phyloP scores from a whole-genome alignment of 53 echinoderm and acorn worm genomes.

The Antedon mediterranea region DNA sequence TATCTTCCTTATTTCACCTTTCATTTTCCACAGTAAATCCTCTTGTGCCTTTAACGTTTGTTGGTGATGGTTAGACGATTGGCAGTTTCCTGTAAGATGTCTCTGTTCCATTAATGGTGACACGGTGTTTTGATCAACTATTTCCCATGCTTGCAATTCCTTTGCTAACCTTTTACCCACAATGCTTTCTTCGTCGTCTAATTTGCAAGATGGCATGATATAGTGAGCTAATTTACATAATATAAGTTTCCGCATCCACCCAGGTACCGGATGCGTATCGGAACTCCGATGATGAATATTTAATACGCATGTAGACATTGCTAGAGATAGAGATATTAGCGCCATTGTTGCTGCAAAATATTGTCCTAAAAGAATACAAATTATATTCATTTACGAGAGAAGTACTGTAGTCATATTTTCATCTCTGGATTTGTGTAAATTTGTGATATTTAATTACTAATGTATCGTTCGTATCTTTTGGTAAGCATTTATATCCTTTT shows the following conservation, averaged over 20 bases:
- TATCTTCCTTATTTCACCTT: conserved; percentile 65
- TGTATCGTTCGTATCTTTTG: too few species aligned
- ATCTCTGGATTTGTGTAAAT: too few species aligned
- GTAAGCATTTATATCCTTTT: too few species aligned
- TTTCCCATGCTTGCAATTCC: conserved; percentile 67
- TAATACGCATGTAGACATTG: conserved; percentile 78
- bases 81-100: not conserved
- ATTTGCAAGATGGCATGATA: conserved; percentile 36
- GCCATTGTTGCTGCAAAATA: conserved; percentile 96
- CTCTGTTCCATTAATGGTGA: not conserved
- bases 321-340: conserved; percentile 68
- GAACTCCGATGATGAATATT: conserved; percentile 83
- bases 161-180: conserved; percentile 52
- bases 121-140: conserved; percentile 27
- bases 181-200: conserved; percentile 22
- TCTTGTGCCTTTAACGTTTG: not conserved
- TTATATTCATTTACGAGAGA: not conserved
- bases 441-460: too few species aligned
- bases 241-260: conserved; percentile 69
- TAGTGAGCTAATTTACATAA: conserved; percentile 36
- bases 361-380: conserved; percentile 37
- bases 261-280: conserved; percentile 71
- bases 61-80: not conserved
- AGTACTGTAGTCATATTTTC: too few species aligned
- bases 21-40: conserved; percentile 41